Evolutionary conservation across 2,113 vertebrate species (phyloP).

Genomic region (Sturnira hondurensis): DNA sequence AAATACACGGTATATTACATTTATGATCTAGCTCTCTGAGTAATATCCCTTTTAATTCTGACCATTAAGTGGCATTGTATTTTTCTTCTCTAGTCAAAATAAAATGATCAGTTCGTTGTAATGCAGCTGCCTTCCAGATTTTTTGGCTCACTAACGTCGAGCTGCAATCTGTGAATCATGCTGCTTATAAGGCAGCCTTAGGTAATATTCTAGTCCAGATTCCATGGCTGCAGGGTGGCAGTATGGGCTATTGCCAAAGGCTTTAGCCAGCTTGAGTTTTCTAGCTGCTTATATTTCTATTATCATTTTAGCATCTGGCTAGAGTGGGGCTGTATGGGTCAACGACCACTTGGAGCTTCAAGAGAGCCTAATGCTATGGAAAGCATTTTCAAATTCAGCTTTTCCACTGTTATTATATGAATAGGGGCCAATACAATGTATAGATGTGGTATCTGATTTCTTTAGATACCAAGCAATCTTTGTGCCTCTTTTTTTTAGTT

Average conservation of each 20-base stretch:
- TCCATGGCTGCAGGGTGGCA: not conserved
- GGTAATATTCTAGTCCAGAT: not conserved
- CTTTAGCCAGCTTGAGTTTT: not conserved
- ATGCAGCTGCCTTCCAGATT: not conserved
- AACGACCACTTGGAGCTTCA: not conserved
- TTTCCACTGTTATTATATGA: not conserved
- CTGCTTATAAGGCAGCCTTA: not conserved
- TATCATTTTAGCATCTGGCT: not conserved
- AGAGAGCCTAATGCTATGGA: not conserved
- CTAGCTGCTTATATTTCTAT: not conserved
- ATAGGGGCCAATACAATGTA: not conserved
- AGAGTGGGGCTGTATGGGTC: not conserved
- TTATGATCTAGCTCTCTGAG: not conserved
- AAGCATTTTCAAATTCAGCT: not conserved
- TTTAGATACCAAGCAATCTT: not conserved
- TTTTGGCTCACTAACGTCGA: not conserved
- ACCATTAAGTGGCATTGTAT: not conserved
- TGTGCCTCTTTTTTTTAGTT: not conserved
- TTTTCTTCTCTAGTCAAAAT: conserved; percentile 1
- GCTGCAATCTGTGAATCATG: not conserved
- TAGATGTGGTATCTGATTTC: not conserved
- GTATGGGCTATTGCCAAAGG: not conserved
- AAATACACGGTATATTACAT: not conserved
- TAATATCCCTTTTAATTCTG: not conserved
- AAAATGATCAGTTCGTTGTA: not conserved